Percentiles rank a stretch among this genome's conserved stretches.
Evolutionary conservation across 1,140 invertebrate species (phyloP).

Genomic region (Calycopis cecrops): DNA sequence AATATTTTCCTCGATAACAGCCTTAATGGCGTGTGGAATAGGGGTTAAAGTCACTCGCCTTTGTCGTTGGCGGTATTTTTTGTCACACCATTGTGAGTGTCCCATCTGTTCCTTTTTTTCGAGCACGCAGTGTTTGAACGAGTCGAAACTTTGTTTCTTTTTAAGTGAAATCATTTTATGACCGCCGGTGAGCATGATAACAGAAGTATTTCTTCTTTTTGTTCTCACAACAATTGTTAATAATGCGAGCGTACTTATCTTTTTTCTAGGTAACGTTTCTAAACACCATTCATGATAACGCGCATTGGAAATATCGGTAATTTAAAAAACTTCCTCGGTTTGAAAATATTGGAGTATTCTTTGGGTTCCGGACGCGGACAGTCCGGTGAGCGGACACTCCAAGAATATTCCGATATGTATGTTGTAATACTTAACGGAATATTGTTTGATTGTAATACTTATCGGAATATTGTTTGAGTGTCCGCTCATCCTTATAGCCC

Average conservation of each 20-base stretch:
- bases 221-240: slow-evolving; percentile 5
- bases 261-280: too few species aligned
- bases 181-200: slow-evolving; percentile 17
- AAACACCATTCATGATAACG: too few species aligned
- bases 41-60: slow-evolving; percentile 32
- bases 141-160: slow-evolving; percentile 45
- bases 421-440: too few species aligned
- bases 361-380: too few species aligned
- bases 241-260: slow-evolving; percentile 1
- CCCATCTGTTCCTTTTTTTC: slow-evolving; percentile 68
- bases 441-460: too few species aligned
- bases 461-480: too few species aligned
- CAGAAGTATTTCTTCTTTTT: slow-evolving; percentile 9
- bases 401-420: too few species aligned
- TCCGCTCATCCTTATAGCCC: too few species aligned
- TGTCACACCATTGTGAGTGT: slow-evolving; percentile 48
- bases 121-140: slow-evolving; percentile 45
- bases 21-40: slow-evolving; percentile 29
- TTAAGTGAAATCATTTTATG: slow-evolving; percentile 30
- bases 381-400: too few species aligned
- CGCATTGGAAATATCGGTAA: too few species aligned
- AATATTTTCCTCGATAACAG: slow-evolving; percentile 28
- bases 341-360: too few species aligned
- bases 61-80: slow-evolving; percentile 37
- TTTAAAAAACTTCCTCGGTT: too few species aligned